phyloP scores from a whole-genome alignment of 2,113 vertebrate genomes.

The Podiceps cristatus region DNA sequence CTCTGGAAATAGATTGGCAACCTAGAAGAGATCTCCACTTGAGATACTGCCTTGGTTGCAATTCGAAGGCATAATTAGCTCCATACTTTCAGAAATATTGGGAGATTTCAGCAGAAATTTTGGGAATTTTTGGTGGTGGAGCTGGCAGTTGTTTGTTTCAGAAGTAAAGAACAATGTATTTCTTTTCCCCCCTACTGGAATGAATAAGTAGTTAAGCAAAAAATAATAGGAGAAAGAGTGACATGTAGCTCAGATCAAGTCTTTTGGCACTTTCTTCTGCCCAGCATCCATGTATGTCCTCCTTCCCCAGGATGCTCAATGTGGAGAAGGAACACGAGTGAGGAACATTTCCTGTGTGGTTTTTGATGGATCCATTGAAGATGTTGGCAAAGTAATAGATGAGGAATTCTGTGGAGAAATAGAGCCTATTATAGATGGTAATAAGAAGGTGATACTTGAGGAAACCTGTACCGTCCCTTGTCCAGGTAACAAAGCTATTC shows the following conservation, averaged over 20 bases:
- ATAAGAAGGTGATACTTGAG: slow-evolving; percentile 83
- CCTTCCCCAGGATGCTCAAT: slow-evolving; percentile 85
- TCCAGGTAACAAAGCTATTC: slow-evolving; percentile 83
- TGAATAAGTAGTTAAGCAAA: not conserved
- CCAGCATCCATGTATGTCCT: not conserved
- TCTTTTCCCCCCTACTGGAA: not conserved
- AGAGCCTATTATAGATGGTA: slow-evolving; percentile 83
- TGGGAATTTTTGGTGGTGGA: too few relatives aligned
- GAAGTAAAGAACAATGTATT: not conserved
- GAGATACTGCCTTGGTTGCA: not conserved
- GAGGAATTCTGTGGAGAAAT: slow-evolving; percentile 90
- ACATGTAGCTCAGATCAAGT: not conserved
- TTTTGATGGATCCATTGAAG: slow-evolving; percentile 85
- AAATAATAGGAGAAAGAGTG: not conserved
- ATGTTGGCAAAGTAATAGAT: slow-evolving; percentile 84
- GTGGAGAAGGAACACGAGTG: slow-evolving; percentile 88
- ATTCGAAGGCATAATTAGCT: not conserved
- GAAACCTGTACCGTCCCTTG: slow-evolving; percentile 92
- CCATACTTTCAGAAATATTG: not conserved
- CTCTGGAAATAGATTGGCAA: not conserved
- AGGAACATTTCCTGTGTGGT: slow-evolving; percentile 94
- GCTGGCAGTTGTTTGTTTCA: not conserved
- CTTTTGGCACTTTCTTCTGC: not conserved
- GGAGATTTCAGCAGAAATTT: not conserved
- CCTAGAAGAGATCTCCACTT: not conserved